A percentile compares a stretch with the other conserved stretches of the same genome.
Evolutionary conservation across 2,888 invertebrate species (phyloP).

Genomic region (Embidobia sp.): DNA sequence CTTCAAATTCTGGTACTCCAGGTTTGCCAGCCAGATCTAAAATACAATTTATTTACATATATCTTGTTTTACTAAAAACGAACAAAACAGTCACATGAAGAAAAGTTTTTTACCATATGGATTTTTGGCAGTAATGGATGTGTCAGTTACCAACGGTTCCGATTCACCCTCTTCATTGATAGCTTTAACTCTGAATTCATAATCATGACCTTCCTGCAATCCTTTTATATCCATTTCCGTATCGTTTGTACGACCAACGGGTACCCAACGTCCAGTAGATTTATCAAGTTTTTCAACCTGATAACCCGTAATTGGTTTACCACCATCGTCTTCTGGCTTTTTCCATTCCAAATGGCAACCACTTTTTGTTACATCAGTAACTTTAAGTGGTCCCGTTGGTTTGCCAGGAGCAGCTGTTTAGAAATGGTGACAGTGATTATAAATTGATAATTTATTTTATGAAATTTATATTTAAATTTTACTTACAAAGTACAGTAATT

Average conservation of each 20-base stretch:
- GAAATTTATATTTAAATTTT: not conserved
- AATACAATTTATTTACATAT: not conserved
- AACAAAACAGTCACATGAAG: too few species aligned
- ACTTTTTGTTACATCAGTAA: constrained; percentile 90
- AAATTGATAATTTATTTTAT: too few species aligned
- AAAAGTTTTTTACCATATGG: constrained; percentile 93
- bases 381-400: constrained; percentile 93
- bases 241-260: constrained; percentile 93
- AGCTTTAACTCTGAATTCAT: constrained; percentile 96
- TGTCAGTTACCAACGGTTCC: constrained; percentile 96
- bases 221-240: constrained; percentile 94
- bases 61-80: too few species aligned
- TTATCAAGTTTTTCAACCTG: constrained; percentile 96
- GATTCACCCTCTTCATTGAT: constrained; percentile 97
- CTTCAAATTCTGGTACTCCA: constrained; percentile 91
- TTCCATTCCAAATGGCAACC: constrained; percentile 95
- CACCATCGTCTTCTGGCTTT: constrained; percentile 97
- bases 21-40: constrained; percentile 92
- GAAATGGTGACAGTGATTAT: too few species aligned
- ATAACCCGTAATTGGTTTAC: constrained; percentile 95
- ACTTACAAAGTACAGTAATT: constrained; percentile 90
- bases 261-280: constrained; percentile 94
- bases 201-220: constrained; percentile 94
- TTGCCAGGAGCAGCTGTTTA: constrained; percentile 92
- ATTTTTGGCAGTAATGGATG: constrained; percentile 95